Conservation (phyloP, 2,797 vertebrate genomes). For the Clarias laeviceps region DNA sequence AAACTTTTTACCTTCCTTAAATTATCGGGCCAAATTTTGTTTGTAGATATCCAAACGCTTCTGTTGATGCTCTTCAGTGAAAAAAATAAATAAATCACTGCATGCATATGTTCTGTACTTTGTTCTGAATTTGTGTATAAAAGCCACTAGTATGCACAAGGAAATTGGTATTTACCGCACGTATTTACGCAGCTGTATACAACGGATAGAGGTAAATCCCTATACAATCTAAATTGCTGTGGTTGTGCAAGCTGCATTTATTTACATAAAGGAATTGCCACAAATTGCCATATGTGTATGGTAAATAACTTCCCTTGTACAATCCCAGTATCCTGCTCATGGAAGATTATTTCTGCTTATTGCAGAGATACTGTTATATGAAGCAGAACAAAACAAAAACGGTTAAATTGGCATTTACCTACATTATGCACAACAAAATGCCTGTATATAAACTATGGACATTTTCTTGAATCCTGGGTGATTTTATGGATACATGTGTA, state of each 20-base stretch:
- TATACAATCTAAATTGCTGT: background rate
- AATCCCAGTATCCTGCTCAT: background rate
- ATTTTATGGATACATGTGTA: background rate
- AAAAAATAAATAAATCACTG: too few relatives aligned
- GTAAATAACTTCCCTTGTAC: background rate
- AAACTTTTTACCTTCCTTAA: too few relatives aligned
- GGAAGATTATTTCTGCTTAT: background rate
- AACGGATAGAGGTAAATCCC: background rate
- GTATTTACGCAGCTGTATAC: background rate
- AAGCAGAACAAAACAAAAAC: background rate
- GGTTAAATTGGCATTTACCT: background rate
- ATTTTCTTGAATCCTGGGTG: too few relatives aligned
- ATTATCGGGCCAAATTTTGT: too few relatives aligned
- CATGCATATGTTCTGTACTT: background rate
- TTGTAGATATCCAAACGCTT: too few relatives aligned
- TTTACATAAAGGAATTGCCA: conserved; percentile 6
- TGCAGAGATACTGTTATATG: background rate
- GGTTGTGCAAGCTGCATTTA: background rate
- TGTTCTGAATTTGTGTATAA: background rate
- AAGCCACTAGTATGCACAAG: background rate
- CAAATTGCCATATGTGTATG: background rate
- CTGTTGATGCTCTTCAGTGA: too few relatives aligned
- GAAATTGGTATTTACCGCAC: background rate
- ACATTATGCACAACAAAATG: background rate
- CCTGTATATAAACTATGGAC: background rate